Conservation (phyloP, 2,113 vertebrate genomes). For the Pyrgilauda ruficollis region DNA sequence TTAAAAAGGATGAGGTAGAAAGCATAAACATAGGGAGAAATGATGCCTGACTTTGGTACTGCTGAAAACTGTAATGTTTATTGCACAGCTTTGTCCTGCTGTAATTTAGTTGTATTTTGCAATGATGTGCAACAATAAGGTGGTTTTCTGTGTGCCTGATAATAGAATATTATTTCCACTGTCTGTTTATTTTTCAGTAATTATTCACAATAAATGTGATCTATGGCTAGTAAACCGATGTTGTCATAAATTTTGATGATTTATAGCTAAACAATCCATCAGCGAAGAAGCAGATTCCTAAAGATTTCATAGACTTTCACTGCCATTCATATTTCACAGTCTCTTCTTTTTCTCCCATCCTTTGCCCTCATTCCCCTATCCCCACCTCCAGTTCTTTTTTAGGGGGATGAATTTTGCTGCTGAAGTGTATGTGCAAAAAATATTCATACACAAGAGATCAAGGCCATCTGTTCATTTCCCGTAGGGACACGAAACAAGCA, state of each 20-base stretch:
- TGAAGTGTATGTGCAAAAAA: neutral
- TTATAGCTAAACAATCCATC: neutral
- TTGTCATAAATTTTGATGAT: neutral
- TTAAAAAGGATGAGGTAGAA: neutral
- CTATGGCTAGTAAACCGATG: neutral
- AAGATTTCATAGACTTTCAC: neutral
- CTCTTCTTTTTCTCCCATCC: neutral
- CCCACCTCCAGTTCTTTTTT: neutral
- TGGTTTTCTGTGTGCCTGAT: neutral
- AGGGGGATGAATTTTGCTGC: neutral
- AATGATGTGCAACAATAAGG: neutral
- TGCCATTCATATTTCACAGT: neutral
- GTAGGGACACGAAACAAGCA: neutral
- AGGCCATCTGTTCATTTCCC: constrained; percentile 43
- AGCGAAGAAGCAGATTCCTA: neutral
- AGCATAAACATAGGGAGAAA: neutral
- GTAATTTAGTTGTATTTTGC: neutral
- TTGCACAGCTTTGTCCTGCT: neutral
- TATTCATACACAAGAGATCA: neutral
- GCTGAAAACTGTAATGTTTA: neutral
- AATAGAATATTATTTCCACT: neutral
- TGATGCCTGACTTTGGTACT: neutral
- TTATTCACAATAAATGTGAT: neutral
- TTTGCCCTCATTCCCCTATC: neutral
- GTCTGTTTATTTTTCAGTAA: neutral